A percentile compares a stretch with the other conserved stretches of the same genome.
phyloP scores from a whole-genome alignment of 2,888 invertebrate genomes.

The Lasioglossum morio region DNA sequence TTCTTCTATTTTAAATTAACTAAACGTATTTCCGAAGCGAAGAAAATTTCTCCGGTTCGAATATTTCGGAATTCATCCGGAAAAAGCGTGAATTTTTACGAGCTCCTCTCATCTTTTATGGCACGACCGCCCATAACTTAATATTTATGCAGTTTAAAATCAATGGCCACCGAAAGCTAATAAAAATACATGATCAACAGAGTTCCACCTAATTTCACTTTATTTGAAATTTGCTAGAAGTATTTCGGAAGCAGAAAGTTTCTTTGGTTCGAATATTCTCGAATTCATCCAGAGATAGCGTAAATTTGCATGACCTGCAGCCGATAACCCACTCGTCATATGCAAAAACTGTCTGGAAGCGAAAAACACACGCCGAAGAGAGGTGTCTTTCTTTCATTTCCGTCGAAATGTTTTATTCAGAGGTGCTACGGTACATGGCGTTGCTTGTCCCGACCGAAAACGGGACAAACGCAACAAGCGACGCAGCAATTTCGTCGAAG shows the following conservation, averaged over 20 bases:
- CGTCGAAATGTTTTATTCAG: conserved; percentile 6
- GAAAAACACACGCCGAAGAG: neutral
- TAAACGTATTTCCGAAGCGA: neutral
- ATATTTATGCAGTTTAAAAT: neutral
- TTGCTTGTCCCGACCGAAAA: neutral
- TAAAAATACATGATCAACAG: neutral
- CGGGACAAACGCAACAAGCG: conserved; percentile 10
- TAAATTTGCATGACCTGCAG: neutral
- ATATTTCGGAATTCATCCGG: neutral
- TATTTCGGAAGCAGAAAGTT: neutral
- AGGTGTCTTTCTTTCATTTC: conserved; percentile 4
- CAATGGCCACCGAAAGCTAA: neutral
- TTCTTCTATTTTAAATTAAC: too few relatives aligned
- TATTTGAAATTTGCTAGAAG: neutral
- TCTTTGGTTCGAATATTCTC: neutral
- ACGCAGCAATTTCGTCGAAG: conserved; percentile 20
- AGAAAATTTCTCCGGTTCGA: neutral
- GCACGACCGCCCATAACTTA: neutral
- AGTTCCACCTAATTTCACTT: accelerated
- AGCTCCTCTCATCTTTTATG: too few relatives aligned
- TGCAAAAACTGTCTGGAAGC: neutral
- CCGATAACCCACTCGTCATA: neutral
- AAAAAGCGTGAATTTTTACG: neutral
- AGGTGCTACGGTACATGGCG: neutral
- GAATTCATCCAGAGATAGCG: neutral